These are phyloP conservation scores for Agrochola lota DNA, from an alignment of 2,888 invertebrate species.

Conservation along the genomic window DNA sequence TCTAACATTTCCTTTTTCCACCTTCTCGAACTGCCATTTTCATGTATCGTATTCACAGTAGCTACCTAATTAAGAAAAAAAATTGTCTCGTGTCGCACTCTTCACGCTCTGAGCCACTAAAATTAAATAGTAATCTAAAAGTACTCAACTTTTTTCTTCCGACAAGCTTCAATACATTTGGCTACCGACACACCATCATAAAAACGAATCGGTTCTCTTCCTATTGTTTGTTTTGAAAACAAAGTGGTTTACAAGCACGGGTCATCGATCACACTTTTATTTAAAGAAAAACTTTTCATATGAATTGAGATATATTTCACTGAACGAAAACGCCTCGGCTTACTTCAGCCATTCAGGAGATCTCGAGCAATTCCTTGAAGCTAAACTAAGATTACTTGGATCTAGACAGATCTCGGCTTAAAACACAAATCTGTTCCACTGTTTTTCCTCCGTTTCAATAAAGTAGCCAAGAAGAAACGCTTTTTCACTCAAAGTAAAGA, in stretches of 20 bases:
- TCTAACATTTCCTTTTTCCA: too few species aligned
- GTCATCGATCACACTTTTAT: slow-evolving; percentile 46
- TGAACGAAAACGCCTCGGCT: slow-evolving; percentile 26
- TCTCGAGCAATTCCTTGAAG: slow-evolving; percentile 45
- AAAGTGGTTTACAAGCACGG: slow-evolving; percentile 50
- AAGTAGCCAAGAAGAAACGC: background rate
- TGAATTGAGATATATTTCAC: slow-evolving; percentile 52
- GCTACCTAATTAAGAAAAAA: too few species aligned
- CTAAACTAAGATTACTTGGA: slow-evolving; percentile 15
- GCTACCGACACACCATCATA: slow-evolving; percentile 19
- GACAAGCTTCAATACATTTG: background rate
- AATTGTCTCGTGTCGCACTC: too few species aligned
- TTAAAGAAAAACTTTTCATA: slow-evolving; percentile 39
- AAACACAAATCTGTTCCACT: background rate
- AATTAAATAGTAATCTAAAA: too few species aligned
- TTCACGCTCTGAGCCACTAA: too few species aligned
- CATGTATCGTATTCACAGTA: too few species aligned
- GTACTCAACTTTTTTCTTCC: background rate
- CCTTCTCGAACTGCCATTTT: too few species aligned
- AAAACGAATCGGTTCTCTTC: slow-evolving; percentile 22
- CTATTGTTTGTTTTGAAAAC: slow-evolving; percentile 56
- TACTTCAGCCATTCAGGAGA: slow-evolving; percentile 25
- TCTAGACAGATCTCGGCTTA: background rate
- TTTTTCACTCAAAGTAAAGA: background rate
- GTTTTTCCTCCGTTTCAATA: background rate